Evolutionary conservation across 2,797 vertebrate genomes (phyloP).

Genomic region (Siniperca obscura): DNA sequence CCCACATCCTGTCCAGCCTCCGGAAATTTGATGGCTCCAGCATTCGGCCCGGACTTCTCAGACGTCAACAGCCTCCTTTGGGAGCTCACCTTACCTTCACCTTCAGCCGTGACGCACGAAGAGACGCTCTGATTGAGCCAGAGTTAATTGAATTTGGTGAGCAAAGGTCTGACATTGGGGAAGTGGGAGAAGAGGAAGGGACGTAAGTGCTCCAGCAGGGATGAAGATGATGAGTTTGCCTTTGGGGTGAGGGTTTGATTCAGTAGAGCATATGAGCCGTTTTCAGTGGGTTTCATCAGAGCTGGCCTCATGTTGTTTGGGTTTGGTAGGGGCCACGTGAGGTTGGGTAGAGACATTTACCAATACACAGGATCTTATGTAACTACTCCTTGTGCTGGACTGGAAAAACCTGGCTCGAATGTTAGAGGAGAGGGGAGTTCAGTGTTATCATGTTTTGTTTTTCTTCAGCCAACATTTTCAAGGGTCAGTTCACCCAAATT

Average conservation of each 20-base stretch:
- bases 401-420: conserved; percentile 20
- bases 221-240: conserved; percentile 79
- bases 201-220: conserved; percentile 66
- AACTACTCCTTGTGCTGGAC: conserved; percentile 30
- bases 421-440: not conserved
- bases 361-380: conserved; percentile 45
- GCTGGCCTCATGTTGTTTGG: conserved; percentile 58
- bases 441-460: not conserved
- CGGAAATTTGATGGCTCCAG: conserved; percentile 63
- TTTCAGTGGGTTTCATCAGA: conserved; percentile 72
- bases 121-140: conserved; percentile 73
- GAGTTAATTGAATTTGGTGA: conserved; percentile 75
- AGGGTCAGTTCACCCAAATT: not conserved
- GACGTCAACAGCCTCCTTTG: conserved; percentile 51
- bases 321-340: conserved; percentile 25
- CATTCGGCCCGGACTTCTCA: conserved; percentile 59
- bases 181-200: conserved; percentile 41
- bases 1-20: conserved; percentile 64
- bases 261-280: conserved; percentile 74
- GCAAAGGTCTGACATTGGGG: conserved; percentile 52
- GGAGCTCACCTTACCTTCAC: conserved; percentile 69
- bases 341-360: conserved; percentile 56
- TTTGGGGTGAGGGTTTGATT: conserved; percentile 70
- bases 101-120: conserved; percentile 52
- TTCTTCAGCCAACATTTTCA: conserved; percentile 7